Base-by-base conservation (phyloP, 2,888 invertebrate genomes). In the Oasisia sp. region DNA sequence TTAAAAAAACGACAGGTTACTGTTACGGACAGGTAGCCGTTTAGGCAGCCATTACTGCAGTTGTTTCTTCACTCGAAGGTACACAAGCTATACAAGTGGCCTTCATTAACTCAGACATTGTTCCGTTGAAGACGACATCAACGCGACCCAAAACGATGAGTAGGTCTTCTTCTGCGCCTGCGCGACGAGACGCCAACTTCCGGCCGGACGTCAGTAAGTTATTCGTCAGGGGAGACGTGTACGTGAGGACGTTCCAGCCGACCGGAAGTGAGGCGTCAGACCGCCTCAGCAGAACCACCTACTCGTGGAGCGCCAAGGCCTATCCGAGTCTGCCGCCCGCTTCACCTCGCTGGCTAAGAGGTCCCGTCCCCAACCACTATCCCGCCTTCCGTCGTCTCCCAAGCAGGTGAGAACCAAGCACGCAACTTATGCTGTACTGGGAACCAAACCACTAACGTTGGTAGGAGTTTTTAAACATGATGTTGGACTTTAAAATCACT, bases 231-330 rank as follows among this genome's bases (percentile, higher is more conserved):
- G 74, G n/a, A 74, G 19, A 27, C 74, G n/a, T 27, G 27, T 27
- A 27, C 27, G 74, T 27, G 74, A 7, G 27, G 27, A 27, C 74
- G 7, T 19, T 74, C 27, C 19, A 1, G 74, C 74, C 74, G 19
- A 74, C 74, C 74, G 74, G 7, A 74, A 74, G 4, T n/a, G 74
- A 74, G 19, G 74, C n/a, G 74, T 5, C 7, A 19, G 74, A 74
- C 74, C 74, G 74, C n/a, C 74, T 74, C 74, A 74, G 74, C n/a
- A 19, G 74, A 19, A 74, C 74, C 74, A 74, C 74, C 74, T 74
- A 74, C 74, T 27, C 74, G 74, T n/a, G 19, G 74, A 74, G 74
- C 74, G 74, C 74, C 27, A 74, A 74, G 74, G 74, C 74, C 74
- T 74, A 19, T 27, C 74, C 74, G 27, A 74, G 74, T 19, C 74